Base-by-base conservation (phyloP, 2,888 invertebrate genomes). In the Polyommatus iphigenia region DNA sequence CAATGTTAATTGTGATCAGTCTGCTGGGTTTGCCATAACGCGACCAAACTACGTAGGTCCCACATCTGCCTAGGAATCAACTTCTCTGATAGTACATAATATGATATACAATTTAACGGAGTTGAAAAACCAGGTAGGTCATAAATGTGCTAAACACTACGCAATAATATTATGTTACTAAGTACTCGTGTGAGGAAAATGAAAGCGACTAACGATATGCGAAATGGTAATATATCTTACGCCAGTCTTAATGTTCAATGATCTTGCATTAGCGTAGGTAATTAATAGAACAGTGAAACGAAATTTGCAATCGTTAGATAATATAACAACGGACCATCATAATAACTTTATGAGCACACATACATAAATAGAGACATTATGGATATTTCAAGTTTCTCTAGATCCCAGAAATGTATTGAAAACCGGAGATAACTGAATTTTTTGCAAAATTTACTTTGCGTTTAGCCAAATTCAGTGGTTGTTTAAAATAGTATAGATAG, bases 221-320 rank as follows among this genome's bases (percentile, higher is more conserved):
- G 29, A 67, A 67, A 67, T 67, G 67, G 62, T 67, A 67, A 67
- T 18, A 29, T 32, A 32, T 67, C 67, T 67, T 67, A 67, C 67
- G 67, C 29, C 67, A 67, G 67, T 67, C 67, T 67, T 32, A 67
- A 32, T 67, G 67, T 67, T 67, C 67, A 67, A 67, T 67, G 67
- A 67, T 67, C 67, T 67, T 32, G 15, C 67, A 67, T 67, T 67
- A 67, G 29, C 67, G 67, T 15, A 32, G 67, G 67, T 32, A 67
- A 67, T 67, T 67, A 67, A 67, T 67, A 67, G 29, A 67, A 32
- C 15, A 32, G 67, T 18, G 67, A 67, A 67, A 67, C 67, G 32
- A 15, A 67, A 32, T 67, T 15, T 67, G 67, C 32, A 67, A 67
- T 15, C 20, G 29, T 54, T 62, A 77, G 67, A 18, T 32, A 50